Evolutionary conservation across 2,888 invertebrate genomes (phyloP), one percentile per base, ranked within the genome.

Genomic region (Auanema freiburgensis): DNA sequence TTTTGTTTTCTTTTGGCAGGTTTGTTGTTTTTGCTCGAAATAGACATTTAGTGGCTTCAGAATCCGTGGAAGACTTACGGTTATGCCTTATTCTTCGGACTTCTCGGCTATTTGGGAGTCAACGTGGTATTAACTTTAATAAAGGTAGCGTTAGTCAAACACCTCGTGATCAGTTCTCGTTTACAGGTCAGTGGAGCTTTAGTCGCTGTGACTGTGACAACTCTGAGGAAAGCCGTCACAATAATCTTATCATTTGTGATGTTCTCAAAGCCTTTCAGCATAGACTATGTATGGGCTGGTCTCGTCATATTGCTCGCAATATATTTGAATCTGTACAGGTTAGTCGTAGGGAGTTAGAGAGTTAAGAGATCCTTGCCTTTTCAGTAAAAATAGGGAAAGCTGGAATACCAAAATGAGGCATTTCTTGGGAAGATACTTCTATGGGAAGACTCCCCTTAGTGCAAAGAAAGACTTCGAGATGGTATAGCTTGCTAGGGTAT

Each of bases 271-370:
- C 94, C 95, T 2, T 94, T 93, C 83, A 91, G 92, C 23, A 88
- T 91, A 76, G 92, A 93, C 91, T 95, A 89, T 89, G 91, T 89
- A 0, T 95, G 93, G 92, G 92, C 93, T 0, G 95, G 94, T 1
- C 84, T 91, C 76, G 87, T 96, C 59, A 92, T 96, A 0, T 88
- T 93, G 0, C 73, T 92, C 40, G 95, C 95, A 6, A 94, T 96
- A 82, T 95, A 94, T 85, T 86, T 96, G n/a, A 95, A 93, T 86
- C 88, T 95, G 57, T 91, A 90, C 84, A 91, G 92, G 84, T 65
- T 12, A 12, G 41, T 50, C 46, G 16, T n/a, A n/a, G n/a, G n/a
- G n/a, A n/a, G n/a, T n/a, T n/a, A n/a, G n/a, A n/a, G n/a, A n/a
- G n/a, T n/a, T n/a, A n/a, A n/a, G n/a, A n/a, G 12, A 50, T n/a